A percentile compares a stretch with the other conserved stretches of the same genome.
These are phyloP conservation scores for Aramus guarauna DNA, from an alignment of 2,113 vertebrate genomes.

Conservation along the genomic window DNA sequence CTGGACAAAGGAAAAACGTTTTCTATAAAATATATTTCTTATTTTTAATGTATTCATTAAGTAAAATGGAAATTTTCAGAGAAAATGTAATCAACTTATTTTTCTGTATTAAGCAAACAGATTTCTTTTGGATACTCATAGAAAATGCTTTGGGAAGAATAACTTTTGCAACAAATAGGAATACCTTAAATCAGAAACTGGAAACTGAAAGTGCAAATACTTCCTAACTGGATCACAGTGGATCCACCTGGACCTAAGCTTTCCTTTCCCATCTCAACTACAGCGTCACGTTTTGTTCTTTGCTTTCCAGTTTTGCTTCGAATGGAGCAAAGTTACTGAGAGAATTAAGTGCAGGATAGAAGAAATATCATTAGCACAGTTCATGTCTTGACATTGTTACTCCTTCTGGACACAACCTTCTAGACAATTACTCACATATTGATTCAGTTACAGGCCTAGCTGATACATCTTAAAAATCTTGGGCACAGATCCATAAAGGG, in stretches of 20 bases:
- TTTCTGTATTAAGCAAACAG: background rate
- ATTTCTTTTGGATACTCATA: background rate
- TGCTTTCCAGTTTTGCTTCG: background rate
- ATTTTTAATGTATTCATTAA: background rate
- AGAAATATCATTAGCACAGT: background rate
- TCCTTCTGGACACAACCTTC: background rate
- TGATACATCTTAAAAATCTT: background rate
- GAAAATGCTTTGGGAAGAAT: background rate
- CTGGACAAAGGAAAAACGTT: background rate
- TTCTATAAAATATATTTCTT: background rate
- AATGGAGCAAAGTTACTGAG: background rate
- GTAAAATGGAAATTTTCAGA: background rate
- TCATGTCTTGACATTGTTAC: background rate
- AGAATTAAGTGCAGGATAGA: background rate
- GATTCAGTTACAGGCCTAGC: background rate
- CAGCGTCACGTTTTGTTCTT: background rate
- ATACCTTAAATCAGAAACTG: background rate
- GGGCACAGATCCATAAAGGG: background rate
- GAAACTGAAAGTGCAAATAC: background rate
- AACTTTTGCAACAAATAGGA: background rate
- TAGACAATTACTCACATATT: background rate
- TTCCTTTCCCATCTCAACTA: background rate
- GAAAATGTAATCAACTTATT: background rate
- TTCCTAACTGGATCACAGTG: background rate
- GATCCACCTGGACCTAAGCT: background rate